Conservation (phyloP, 2,888 invertebrate genomes). For the Nomada fabriciana region DNA sequence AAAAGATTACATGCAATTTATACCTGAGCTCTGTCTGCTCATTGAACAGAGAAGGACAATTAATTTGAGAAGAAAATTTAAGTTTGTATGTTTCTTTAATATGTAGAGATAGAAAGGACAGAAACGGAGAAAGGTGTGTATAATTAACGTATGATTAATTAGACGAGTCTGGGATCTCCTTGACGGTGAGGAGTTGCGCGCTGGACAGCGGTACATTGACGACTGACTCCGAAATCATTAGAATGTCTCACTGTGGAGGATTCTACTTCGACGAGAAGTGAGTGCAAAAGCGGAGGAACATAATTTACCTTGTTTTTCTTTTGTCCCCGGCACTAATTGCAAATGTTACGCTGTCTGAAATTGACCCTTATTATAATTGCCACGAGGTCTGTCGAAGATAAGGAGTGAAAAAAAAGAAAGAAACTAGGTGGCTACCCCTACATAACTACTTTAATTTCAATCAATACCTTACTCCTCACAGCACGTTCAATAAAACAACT, state of each 20-base stretch:
- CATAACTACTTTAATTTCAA: constrained; percentile 9
- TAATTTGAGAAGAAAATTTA: no score
- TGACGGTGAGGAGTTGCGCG: constrained; percentile 97
- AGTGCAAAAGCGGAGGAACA: constrained; percentile 62
- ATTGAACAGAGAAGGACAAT: no score
- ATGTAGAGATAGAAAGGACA: neutral
- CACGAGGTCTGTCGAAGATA: neutral
- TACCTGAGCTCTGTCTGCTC: no score
- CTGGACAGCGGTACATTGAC: constrained; percentile 97
- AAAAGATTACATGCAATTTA: no score
- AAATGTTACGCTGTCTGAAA: constrained; percentile 27
- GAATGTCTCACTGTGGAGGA: constrained; percentile 98
- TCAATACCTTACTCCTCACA: constrained; percentile 5
- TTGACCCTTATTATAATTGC: constrained; percentile 23
- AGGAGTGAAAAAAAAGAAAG: neutral
- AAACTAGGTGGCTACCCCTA: neutral
- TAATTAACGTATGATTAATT: constrained; percentile 80
- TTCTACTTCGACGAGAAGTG: constrained; percentile 95
- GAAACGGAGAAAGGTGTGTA: neutral
- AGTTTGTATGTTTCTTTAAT: no score
- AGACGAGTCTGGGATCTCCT: constrained; percentile 92
- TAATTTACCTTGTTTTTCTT: constrained; percentile 15
- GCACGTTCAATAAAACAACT: neutral
- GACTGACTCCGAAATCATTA: constrained; percentile 97
- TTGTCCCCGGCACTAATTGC: neutral